These are phyloP conservation scores for Allygus modestus DNA, from an alignment of 2,888 invertebrate genomes.

Conservation along the genomic window DNA sequence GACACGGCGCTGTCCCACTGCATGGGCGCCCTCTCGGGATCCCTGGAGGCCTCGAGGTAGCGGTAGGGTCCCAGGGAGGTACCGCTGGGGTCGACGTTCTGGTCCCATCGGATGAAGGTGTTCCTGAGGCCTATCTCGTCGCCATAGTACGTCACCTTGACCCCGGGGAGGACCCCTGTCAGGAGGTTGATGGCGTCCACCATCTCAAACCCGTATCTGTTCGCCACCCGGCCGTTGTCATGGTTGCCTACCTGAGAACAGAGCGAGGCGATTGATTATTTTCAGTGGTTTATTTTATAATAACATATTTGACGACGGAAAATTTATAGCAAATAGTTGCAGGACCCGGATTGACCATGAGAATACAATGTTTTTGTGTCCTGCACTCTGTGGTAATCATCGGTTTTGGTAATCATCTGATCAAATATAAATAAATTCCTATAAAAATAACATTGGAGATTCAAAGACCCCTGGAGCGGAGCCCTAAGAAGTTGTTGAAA, in stretches of 20 bases:
- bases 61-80: slow-evolving; percentile 78
- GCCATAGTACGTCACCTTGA: slow-evolving; percentile 92
- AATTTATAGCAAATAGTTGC: no score
- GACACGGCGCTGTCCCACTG: slow-evolving; percentile 82
- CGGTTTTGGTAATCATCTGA: no score
- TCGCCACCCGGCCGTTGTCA: slow-evolving; percentile 83
- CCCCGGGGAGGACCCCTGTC: slow-evolving; percentile 88
- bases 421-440: no score
- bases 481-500: no score
- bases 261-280: background rate
- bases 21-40: slow-evolving; percentile 88
- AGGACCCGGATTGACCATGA: no score
- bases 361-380: no score
- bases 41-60: slow-evolving; percentile 80
- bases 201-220: slow-evolving; percentile 82
- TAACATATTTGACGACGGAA: no score
- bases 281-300: no score
- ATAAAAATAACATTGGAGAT: no score
- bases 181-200: slow-evolving; percentile 92
- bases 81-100: slow-evolving; percentile 79
- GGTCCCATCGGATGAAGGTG: slow-evolving; percentile 76
- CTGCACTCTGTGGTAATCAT: no score
- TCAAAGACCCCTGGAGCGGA: no score
- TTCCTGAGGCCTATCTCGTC: slow-evolving; percentile 88
- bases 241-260: slow-evolving; percentile 85